Percentiles rank a stretch among this genome's conserved stretches.
These are phyloP conservation scores for Echiichthys vipera DNA, from an alignment of 2,797 vertebrate species.

Conservation along the genomic window DNA sequence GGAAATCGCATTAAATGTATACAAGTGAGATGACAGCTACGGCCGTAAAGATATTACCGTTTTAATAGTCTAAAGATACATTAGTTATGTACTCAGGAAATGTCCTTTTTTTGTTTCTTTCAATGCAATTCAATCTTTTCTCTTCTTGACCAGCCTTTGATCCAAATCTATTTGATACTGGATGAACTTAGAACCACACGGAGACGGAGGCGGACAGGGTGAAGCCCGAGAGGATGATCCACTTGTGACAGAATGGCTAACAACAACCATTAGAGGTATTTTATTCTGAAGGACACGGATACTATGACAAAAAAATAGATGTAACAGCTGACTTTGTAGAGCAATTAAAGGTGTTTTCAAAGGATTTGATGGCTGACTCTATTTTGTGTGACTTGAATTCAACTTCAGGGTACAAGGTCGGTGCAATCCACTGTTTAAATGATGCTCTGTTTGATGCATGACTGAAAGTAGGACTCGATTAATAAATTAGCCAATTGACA, in stretches of 20 bases:
- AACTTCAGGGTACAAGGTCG: not conserved
- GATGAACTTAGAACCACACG: not conserved
- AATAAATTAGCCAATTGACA: too few relatives aligned
- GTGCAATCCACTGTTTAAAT: not conserved
- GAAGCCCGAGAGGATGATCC: not conserved
- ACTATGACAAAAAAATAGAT: not conserved
- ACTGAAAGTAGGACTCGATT: too few relatives aligned
- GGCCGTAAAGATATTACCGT: not conserved
- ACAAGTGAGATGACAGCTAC: conserved; percentile 8
- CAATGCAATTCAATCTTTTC: not conserved
- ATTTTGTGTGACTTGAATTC: conserved; percentile 1
- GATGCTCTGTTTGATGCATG: not conserved
- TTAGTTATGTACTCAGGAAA: not conserved
- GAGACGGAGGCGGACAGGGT: not conserved
- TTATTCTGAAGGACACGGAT: not conserved
- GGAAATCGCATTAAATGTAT: conserved; percentile 34
- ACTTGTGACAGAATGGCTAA: not conserved
- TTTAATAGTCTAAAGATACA: not conserved
- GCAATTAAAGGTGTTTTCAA: not conserved
- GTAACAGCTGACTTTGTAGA: not conserved
- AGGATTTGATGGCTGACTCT: not conserved
- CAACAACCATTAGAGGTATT: not conserved
- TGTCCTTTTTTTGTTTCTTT: not conserved
- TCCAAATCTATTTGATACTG: not conserved
- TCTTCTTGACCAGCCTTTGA: not conserved